A percentile compares a stretch with the other conserved stretches of the same genome.
Evolutionary conservation across 2,113 vertebrate species (phyloP).

Genomic region (Excalfactoria chinensis): DNA sequence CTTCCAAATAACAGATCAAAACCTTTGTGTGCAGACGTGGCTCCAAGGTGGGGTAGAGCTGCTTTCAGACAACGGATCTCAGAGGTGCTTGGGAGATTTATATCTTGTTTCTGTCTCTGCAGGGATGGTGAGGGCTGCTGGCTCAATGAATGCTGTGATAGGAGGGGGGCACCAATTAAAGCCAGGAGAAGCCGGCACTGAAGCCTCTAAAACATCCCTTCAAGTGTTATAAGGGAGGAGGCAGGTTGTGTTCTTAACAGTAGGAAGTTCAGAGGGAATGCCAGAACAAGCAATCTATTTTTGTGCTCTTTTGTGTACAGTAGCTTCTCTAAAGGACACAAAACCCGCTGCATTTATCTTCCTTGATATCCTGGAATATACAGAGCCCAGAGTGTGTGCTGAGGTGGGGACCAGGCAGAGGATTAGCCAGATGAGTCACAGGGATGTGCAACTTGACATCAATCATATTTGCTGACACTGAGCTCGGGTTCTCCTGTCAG

Average conservation of each 20-base stretch:
- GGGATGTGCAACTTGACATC: accelerated
- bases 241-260: background rate
- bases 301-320: background rate
- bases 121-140: background rate
- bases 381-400: background rate
- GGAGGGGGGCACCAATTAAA: background rate
- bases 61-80: background rate
- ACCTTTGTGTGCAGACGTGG: background rate
- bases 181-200: background rate
- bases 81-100: background rate
- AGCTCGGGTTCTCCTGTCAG: background rate
- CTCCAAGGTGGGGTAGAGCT: background rate
- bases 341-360: background rate
- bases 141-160: accelerated
- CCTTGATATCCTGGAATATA: background rate
- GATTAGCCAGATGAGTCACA: background rate
- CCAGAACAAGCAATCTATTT: background rate
- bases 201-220: background rate
- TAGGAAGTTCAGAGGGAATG: background rate
- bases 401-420: background rate
- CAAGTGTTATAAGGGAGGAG: background rate
- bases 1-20: background rate
- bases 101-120: background rate
- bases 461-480: background rate
- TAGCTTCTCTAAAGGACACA: background rate